Evolutionary conservation across 2,797 vertebrate genomes (phyloP), one percentile per base, ranked within the genome.

Genomic region (Sebastolobus altivelis): DNA sequence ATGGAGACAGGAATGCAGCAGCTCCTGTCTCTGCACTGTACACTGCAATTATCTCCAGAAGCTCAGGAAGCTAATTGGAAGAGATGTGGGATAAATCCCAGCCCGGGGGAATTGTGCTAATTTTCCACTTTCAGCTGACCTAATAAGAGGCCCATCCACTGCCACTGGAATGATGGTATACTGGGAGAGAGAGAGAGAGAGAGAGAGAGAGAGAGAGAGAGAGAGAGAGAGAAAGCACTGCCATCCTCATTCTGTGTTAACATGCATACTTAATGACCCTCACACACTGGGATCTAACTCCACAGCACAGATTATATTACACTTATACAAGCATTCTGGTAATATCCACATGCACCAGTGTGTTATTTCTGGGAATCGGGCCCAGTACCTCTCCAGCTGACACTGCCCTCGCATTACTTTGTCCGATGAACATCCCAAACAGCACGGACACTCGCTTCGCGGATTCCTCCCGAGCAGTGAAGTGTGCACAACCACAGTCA

Each of bases 1-100:
- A 80, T 60, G 60, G 80, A 83, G 72, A 67, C 38, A 81, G 81
- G 77, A 87, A 89, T 68, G 81, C 46, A 81, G 80, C 71, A 81
- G 71, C 87, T 93, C 84, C 85, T 79, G 87, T 92, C 90, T 89
- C 88, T 85, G 72, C 77, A 87, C 90, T 90, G 86, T 92, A 84
- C 87, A 70, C 83, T 75, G 88, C 87, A 93, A 94, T 95, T 94
- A 95, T 93, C 93, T 94, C 82, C 80, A 82, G 83, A 78, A 92
- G 90, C 93, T 94, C 91, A 88, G 85, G 87, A 92, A 95, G 89
- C 91, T 95, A 92, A 96, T 96, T 95, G 93, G 92, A 93, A 92
- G 89, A 94, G 93, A 95, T 94, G 92, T 95, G 92, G 94, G 92
- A 93, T 95, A 94, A 94, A 93, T 94, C 92, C 93, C 91, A 87